Percentiles rank a stretch among this genome's conserved stretches.
Conservation (phyloP, 2,888 invertebrate species). For the Mantis religiosa region DNA sequence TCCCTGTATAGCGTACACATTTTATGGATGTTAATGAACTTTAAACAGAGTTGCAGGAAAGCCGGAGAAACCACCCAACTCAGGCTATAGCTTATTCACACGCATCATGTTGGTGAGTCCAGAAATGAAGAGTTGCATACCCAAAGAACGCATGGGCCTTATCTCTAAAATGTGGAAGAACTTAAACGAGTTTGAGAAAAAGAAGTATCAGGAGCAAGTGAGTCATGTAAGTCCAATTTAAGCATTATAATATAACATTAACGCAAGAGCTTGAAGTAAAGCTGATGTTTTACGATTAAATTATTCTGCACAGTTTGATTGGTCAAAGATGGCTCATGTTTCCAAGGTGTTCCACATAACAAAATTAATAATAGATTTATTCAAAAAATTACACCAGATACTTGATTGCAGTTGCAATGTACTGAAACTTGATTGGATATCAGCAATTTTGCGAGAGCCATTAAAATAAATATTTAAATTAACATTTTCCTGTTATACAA, state of each 20-base stretch:
- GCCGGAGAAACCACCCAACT: conserved; percentile 52
- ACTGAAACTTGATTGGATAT: no score
- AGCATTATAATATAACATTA: background rate
- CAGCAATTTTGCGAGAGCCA: no score
- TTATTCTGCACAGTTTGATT: background rate
- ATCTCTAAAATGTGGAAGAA: conserved; percentile 51
- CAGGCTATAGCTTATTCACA: conserved; percentile 51
- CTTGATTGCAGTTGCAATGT: no score
- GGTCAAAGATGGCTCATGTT: no score
- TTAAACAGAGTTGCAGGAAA: conserved; percentile 45
- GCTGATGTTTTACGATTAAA: no score
- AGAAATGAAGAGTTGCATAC: conserved; percentile 44
- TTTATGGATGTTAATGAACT: background rate
- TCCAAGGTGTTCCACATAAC: no score
- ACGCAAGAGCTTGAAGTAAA: no score
- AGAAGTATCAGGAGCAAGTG: conserved; percentile 45
- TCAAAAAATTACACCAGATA: no score
- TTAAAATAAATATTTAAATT: no score
- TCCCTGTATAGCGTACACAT: no score
- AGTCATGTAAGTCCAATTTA: conserved; percentile 37
- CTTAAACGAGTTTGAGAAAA: conserved; percentile 45
- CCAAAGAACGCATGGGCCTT: conserved; percentile 48
- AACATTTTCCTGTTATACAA: no score
- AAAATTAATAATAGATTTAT: no score
- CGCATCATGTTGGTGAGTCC: conserved; percentile 46